Base-by-base conservation (phyloP, 2,113 vertebrate species). In the Oncorhynchus gorbuscha region DNA sequence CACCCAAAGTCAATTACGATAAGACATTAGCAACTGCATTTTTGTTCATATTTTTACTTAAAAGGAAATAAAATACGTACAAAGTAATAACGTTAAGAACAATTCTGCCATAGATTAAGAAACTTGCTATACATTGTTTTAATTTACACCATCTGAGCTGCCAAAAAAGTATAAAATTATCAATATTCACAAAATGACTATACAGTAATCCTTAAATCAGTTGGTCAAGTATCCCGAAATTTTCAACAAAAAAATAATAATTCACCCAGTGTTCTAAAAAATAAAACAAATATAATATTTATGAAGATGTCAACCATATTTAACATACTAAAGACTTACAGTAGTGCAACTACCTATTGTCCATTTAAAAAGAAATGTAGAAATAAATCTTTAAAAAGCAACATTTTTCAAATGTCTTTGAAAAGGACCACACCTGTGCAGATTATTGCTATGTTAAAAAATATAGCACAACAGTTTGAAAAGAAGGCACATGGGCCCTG, bases 71-170 rank as follows among this genome's bases (percentile, higher is more conserved):
- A 94, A 89, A 89, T 80, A 91, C 77, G 94, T 95, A 96, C 95
- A 94, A 88, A 88, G 75, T 89, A 89, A 90, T 91, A 92, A 3
- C 90, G 5, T 83, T 91, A 94, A 81, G 83, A 91, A 94, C 94
- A 93, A 11, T 11, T 92, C 93, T 91, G 91, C 86, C 86, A 91
- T 90, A 86, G 93, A 45, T 45, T 12, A 94, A 95, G 22, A 94
- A 95, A 95, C 93, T 89, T 94, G 89, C 95, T 97, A 95, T 95
- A 97, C 95, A 97, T 92, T 94, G 91, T 87, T 89, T 95, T 91
- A 85, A 97, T 97, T 93, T 96, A 98, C 95, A 96, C 91, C 94
- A 96, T 95, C 93, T 93, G 95, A 99, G 98, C 97, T 98, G 97
- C 97, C 98, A 94, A 93, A 95, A 95, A 94, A 88, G 82, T 92